phyloP scores from a whole-genome alignment of 2,797 vertebrate species.

The Pantherophis alleghaniensis region DNA sequence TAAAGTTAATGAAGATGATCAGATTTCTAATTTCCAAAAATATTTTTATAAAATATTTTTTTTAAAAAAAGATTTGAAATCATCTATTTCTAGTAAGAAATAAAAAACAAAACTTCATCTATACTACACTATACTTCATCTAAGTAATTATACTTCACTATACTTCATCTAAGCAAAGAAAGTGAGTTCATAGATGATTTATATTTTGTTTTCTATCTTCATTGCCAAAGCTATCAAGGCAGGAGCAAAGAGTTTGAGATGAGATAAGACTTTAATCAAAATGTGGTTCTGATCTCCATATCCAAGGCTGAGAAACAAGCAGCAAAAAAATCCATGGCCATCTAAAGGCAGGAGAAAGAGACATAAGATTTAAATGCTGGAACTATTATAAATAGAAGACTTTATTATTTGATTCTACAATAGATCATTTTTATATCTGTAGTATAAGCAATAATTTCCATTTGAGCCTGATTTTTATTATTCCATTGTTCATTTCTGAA shows the following conservation, averaged over 20 bases:
- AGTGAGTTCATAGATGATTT: not conserved
- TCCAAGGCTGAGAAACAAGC: not conserved
- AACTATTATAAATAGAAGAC: not conserved
- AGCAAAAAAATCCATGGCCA: not conserved
- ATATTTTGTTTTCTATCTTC: not conserved
- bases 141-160: too few species aligned
- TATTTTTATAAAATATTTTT: not conserved
- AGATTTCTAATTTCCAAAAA: not conserved
- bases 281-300: not conserved
- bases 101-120: too few species aligned
- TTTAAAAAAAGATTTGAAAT: not conserved
- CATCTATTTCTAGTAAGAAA: not conserved
- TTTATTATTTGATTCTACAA: not conserved
- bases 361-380: not conserved
- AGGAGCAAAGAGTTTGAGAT: not conserved
- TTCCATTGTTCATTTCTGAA: not conserved
- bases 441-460: not conserved
- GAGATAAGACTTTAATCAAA: not conserved
- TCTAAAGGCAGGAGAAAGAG: not conserved
- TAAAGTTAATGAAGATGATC: not conserved
- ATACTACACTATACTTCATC: too few species aligned
- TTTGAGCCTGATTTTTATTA: not conserved
- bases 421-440: not conserved
- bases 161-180: too few species aligned
- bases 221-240: not conserved